Evolutionary conservation across 2,797 vertebrate species (phyloP), one percentile per base, ranked within the genome.

Genomic region (Graptemys geographica): DNA sequence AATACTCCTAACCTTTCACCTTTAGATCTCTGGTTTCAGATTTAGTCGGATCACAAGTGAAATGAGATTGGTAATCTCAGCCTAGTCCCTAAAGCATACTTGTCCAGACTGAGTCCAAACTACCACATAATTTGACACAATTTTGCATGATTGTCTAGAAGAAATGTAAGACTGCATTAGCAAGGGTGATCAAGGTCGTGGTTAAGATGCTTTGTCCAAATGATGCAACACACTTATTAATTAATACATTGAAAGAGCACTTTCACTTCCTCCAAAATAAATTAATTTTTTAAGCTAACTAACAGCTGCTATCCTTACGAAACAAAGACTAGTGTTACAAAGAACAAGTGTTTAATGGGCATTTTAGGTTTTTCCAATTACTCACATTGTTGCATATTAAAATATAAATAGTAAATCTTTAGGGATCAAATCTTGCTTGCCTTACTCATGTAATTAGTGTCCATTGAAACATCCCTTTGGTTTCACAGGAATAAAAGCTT

Each of bases 181-280:
- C 37, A 80, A 92, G 44, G 37, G 74, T 59, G 31, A 92, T 93
- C 87, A 74, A 87, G 79, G 92, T 56, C n/a, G 59, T 47, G 25
- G 44, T 47, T 81, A 55, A 92, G 27, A 37, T 27, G 19, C 82
- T 84, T 16, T 91, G 2, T 80, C 90, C 8, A 23, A 90, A 21
- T 56, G 82, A 31, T 81, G 84, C 44, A 76, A 15, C 44, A 28
- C 72, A 25, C 23, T 41, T 13, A 25, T 47, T 76, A 47, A 76
- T 41, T 76, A 76, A 76, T 76, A 44, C 25, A 47, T 12, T 76
- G 10, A 84, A 91, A 51, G 84, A 62, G 0, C 1, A 5, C 0
- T 4, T 81, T 72, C 0, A 13, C 90, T 95, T 94, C 51, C 90
- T 92, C 57, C 47, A 44, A 62, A 90, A 55, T 87, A 91, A 90